A percentile compares a stretch with the other conserved stretches of the same genome.
Evolutionary conservation across 2,797 vertebrate species (phyloP).

Genomic region (Pteronotus mesoamericanus): DNA sequence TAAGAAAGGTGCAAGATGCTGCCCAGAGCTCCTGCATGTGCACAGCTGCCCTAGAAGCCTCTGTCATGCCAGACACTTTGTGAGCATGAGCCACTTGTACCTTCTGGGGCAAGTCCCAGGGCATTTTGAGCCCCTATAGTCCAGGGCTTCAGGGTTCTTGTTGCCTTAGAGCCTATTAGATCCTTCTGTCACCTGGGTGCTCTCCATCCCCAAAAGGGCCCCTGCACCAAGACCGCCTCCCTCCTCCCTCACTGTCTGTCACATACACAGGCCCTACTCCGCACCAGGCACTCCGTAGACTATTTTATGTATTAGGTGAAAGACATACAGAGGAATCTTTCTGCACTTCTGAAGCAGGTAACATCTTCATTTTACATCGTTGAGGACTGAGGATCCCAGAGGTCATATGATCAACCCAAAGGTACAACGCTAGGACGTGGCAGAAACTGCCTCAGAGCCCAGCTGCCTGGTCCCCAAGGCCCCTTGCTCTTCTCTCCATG

Average conservation of each 20-base stretch:
- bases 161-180: neutral
- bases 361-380: neutral
- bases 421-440: neutral
- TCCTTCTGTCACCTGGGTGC: neutral
- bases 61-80: neutral
- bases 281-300: neutral
- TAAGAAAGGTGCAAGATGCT: neutral
- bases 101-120: neutral
- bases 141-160: neutral
- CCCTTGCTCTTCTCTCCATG: neutral
- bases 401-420: neutral
- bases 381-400: neutral
- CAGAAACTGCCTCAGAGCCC: neutral
- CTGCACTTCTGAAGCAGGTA: neutral
- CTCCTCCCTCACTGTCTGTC: neutral
- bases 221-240: neutral
- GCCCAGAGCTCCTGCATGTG: neutral
- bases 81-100: neutral
- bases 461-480: neutral
- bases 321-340: neutral
- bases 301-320: neutral
- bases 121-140: neutral
- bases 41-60: neutral
- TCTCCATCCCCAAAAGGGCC: neutral
- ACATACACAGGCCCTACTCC: neutral